Conservation (phyloP, 2,888 invertebrate species). For the Vannuccia rotundouncinata region DNA sequence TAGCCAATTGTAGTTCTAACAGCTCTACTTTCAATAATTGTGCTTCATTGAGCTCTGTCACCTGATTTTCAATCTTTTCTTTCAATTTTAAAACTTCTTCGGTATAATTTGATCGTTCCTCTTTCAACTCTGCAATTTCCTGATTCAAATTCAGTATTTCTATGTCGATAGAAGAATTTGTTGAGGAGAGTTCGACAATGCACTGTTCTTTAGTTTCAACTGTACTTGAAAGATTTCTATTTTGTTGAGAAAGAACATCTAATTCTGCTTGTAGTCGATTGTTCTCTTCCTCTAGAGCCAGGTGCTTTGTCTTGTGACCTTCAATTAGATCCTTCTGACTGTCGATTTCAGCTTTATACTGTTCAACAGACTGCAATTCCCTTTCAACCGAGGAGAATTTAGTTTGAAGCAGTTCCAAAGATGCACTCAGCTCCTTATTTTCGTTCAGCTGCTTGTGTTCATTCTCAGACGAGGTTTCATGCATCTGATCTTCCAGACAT, state of each 20-base stretch:
- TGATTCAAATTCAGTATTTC: no score
- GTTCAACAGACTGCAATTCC: neutral
- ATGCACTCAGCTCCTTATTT: neutral
- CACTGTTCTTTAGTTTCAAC: neutral
- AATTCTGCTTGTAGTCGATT: neutral
- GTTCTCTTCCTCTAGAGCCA: neutral
- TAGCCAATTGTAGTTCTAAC: neutral
- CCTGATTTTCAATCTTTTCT: neutral
- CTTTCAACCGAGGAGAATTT: neutral
- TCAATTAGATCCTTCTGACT: neutral
- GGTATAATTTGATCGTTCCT: neutral
- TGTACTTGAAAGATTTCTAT: neutral
- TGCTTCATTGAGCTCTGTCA: neutral
- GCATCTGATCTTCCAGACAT: conserved; percentile 25
- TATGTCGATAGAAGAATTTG: neutral
- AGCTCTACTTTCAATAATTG: neutral
- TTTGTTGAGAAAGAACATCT: neutral
- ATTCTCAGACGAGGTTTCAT: neutral
- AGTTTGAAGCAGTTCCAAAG: neutral
- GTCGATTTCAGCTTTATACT: neutral
- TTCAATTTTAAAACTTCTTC: neutral
- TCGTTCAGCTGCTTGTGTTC: neutral
- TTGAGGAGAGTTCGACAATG: neutral
- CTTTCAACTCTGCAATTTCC: no score
- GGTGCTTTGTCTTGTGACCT: neutral